phyloP scores from a whole-genome alignment of 1,140 invertebrate genomes.

The Phymastichus coffea region DNA sequence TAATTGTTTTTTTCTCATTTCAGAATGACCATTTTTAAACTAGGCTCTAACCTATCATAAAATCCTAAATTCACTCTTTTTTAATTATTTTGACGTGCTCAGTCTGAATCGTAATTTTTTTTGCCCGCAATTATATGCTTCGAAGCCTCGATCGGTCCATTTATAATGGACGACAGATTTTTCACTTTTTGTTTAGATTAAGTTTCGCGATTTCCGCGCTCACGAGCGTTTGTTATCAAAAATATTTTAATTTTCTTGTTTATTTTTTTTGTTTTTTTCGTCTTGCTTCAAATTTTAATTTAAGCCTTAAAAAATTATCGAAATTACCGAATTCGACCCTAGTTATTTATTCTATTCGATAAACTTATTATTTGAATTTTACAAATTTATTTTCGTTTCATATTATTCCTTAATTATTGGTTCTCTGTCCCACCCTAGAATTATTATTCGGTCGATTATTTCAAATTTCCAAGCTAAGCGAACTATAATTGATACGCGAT shows the following conservation, averaged over 20 bases:
- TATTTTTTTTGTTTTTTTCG: background rate
- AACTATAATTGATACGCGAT: constrained; percentile 20
- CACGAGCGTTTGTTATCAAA: constrained; percentile 26
- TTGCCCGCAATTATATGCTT: constrained; percentile 8
- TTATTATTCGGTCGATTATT: constrained; percentile 18
- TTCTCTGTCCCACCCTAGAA: background rate
- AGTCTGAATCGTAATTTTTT: constrained; percentile 12
- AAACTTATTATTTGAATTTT: constrained; percentile 2
- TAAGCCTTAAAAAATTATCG: background rate
- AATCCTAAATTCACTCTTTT: background rate
- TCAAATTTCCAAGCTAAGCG: constrained; percentile 16
- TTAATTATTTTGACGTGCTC: constrained; percentile 8
- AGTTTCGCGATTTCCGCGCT: constrained; percentile 18
- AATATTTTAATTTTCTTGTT: constrained; percentile 19
- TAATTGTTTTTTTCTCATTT: background rate
- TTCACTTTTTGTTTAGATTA: background rate
- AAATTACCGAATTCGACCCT: constrained; percentile 12
- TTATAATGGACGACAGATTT: constrained; percentile 20
- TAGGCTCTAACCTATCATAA: too few relatives aligned
- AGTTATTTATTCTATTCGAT: background rate
- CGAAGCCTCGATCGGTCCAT: constrained; percentile 27
- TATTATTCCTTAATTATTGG: constrained; percentile 2
- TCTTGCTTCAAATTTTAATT: background rate
- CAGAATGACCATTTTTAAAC: too few relatives aligned
- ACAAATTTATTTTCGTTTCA: constrained; percentile 4